These are phyloP conservation scores for Symphodus melops DNA, from an alignment of 2,113 vertebrate genomes.

Conservation along the genomic window DNA sequence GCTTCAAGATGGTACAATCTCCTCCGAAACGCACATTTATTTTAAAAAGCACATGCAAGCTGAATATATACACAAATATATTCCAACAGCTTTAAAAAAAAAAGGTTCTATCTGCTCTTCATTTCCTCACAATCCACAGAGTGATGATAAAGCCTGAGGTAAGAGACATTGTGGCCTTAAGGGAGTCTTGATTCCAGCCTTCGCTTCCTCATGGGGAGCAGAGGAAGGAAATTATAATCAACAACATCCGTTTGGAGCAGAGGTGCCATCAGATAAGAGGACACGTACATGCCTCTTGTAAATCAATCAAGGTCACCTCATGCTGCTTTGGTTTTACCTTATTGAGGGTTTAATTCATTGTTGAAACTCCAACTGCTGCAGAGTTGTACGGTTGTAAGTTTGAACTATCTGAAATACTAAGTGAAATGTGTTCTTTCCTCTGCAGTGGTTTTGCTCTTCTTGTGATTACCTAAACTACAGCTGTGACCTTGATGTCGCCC, in stretches of 20 bases:
- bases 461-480: background rate
- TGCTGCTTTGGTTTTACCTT: slow-evolving; percentile 1
- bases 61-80: background rate
- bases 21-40: background rate
- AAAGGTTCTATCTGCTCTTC: slow-evolving; percentile 24
- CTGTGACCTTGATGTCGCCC: slow-evolving; percentile 53
- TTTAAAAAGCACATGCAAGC: slow-evolving; percentile 25
- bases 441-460: slow-evolving; percentile 1
- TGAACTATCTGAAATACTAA: background rate
- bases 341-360: background rate
- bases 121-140: slow-evolving; percentile 47
- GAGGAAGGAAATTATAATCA: slow-evolving; percentile 49
- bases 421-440: background rate
- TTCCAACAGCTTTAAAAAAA: background rate
- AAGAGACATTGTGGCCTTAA: slow-evolving; percentile 35
- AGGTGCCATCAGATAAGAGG: slow-evolving; percentile 57
- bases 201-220: slow-evolving; percentile 14
- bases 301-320: slow-evolving; percentile 64
- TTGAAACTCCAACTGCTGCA: background rate
- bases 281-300: slow-evolving; percentile 23
- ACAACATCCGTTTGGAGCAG: slow-evolving; percentile 39
- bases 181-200: slow-evolving; percentile 44
- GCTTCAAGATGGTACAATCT: slow-evolving; percentile 16
- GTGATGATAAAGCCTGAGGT: slow-evolving; percentile 49
- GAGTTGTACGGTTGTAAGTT: slow-evolving; percentile 5